Conservation (phyloP, 2,113 vertebrate genomes). For the Paralichthys olivaceus region DNA sequence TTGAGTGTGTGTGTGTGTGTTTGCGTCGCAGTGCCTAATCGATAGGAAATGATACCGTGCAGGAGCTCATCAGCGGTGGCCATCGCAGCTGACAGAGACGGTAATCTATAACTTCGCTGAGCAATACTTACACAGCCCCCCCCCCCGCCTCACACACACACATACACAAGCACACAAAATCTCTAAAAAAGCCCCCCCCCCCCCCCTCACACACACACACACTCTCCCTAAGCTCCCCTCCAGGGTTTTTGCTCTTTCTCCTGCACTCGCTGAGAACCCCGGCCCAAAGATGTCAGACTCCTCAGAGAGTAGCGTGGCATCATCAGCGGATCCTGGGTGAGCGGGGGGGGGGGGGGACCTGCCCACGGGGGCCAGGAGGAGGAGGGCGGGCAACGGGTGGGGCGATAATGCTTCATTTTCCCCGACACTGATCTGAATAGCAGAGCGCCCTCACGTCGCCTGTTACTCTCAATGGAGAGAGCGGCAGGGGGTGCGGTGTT, state of each 20-base stretch:
- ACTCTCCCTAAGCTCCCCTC: neutral
- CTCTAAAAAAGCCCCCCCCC: neutral
- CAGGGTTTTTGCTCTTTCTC: too few relatives aligned
- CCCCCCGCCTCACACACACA: neutral
- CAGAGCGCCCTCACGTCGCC: conserved; percentile 18
- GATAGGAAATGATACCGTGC: conserved; percentile 74
- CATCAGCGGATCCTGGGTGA: conserved; percentile 39
- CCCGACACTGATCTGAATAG: conserved; percentile 56
- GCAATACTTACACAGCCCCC: conserved; percentile 63
- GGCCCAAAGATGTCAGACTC: conserved; percentile 52
- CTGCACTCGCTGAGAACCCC: conserved; percentile 21
- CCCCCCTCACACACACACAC: conserved; percentile 1
- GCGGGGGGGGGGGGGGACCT: conserved; percentile 17
- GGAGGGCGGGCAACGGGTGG: neutral
- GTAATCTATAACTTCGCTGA: conserved; percentile 75
- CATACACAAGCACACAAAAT: neutral
- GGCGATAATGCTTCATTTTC: conserved; percentile 58
- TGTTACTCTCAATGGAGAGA: conserved; percentile 45
- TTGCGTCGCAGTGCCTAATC: conserved; percentile 67
- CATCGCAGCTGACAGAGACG: conserved; percentile 70
- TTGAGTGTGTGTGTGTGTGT: conserved; percentile 44
- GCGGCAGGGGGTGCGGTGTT: conserved; percentile 44
- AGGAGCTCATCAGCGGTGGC: conserved; percentile 77
- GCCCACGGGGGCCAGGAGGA: conserved; percentile 48
- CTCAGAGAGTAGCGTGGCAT: conserved; percentile 61